Percentiles rank a stretch among this genome's conserved stretches.
Evolutionary conservation across 1,140 invertebrate species (phyloP).

Genomic region (Platyscapa corneri): DNA sequence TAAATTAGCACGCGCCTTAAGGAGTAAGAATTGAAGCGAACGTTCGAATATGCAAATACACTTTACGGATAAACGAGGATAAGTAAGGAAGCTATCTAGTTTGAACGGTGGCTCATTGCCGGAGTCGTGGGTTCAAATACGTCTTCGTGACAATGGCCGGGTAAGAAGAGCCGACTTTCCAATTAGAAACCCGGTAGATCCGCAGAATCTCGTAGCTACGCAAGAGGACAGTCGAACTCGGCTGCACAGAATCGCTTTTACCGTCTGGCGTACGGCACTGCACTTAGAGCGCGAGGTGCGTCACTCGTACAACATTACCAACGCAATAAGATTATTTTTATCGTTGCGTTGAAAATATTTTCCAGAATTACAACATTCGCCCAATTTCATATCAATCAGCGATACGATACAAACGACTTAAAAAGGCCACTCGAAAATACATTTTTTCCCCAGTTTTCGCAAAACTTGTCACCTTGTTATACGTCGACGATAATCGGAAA

Average conservation of each 20-base stretch:
- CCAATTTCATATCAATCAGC: too few species aligned
- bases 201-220: constrained; percentile 56
- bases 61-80: neutral
- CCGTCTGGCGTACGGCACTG: constrained; percentile 78
- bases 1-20: too few species aligned
- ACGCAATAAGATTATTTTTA: too few species aligned
- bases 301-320: neutral
- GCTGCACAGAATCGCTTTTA: constrained; percentile 78
- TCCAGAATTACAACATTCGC: too few species aligned
- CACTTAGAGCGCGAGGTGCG: constrained; percentile 75
- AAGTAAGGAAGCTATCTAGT: constrained; percentile 59
- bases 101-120: constrained; percentile 63
- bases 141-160: constrained; percentile 65
- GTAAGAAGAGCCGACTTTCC: constrained; percentile 60
- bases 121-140: constrained; percentile 64
- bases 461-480: neutral
- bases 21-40: neutral
- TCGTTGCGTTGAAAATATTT: too few species aligned
- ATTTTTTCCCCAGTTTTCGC: neutral
- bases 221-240: constrained; percentile 70
- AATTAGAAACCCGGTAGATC: constrained; percentile 37
- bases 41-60: neutral
- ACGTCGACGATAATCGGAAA: too few species aligned
- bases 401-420: too few species aligned
- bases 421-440: too few species aligned